Conservation (phyloP, 1,140 invertebrate species). For the Cotesia chilonis region DNA sequence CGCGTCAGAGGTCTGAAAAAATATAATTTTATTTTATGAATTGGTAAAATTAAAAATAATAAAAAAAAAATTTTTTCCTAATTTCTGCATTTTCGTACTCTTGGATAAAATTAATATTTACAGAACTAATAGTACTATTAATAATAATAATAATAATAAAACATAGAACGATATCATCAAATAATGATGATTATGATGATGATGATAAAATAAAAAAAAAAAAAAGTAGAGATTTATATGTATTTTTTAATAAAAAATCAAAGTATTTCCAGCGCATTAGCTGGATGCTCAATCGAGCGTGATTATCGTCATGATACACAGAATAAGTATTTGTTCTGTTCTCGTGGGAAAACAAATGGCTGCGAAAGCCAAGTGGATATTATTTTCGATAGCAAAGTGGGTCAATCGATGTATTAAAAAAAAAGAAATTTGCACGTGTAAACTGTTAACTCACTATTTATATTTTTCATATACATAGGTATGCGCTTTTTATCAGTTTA, state of each 20-base stretch:
- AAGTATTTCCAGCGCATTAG: conserved; percentile 6
- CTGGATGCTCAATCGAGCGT: conserved; percentile 6
- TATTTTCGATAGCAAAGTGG: conserved; percentile 28
- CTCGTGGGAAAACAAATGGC: conserved; percentile 1
- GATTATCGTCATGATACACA: conserved; percentile 16
- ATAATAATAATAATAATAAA: no score
- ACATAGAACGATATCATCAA: no score
- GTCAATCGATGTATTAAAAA: conserved; percentile 33
- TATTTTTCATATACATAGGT: no score
- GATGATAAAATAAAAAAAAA: neutral
- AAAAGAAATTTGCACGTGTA: neutral
- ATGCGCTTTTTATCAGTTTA: no score
- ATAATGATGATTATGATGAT: neutral
- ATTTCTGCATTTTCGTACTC: no score
- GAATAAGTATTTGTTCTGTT: conserved; percentile 20
- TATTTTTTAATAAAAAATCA: neutral
- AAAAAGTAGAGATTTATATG: neutral
- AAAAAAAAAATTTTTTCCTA: no score
- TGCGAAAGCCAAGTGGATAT: conserved; percentile 12
- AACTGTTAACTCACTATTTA: no score
- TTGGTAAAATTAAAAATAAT: no score
- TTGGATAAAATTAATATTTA: neutral
- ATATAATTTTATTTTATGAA: no score
- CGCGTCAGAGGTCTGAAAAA: no score
- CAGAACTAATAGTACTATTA: no score